phyloP scores from a whole-genome alignment of 2,113 vertebrate species.

The Pomatorhinus ruficollis region DNA sequence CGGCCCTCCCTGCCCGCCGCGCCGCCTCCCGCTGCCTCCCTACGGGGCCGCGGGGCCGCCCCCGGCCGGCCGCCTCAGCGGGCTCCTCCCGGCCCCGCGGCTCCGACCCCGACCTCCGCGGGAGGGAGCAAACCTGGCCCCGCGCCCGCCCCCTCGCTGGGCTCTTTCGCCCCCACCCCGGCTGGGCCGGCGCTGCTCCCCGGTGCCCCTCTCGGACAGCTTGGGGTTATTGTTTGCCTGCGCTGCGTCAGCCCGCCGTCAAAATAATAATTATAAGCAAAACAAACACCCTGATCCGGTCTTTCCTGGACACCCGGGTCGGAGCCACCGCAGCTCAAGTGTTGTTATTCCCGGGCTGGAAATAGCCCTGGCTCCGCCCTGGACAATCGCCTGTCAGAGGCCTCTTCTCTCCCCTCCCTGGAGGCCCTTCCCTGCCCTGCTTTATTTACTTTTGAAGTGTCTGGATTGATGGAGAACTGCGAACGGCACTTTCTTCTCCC shows the following conservation, averaged over 20 bases:
- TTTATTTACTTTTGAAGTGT: constrained; percentile 64
- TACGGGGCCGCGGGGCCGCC: neutral
- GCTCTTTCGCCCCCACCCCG: neutral
- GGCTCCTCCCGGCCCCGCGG: neutral
- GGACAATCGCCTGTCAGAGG: constrained; percentile 40
- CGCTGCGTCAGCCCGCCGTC: neutral
- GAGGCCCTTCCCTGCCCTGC: constrained; percentile 21
- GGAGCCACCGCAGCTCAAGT: constrained; percentile 6
- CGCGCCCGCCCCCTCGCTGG: neutral
- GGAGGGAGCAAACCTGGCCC: neutral
- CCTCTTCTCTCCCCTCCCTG: constrained; percentile 25
- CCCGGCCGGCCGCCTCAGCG: neutral
- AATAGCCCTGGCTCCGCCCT: constrained; percentile 35
- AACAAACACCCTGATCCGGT: constrained; percentile 61
- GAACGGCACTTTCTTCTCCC: neutral
- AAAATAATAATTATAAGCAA: constrained; percentile 62
- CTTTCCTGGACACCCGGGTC: constrained; percentile 39
- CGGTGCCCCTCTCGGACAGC: neutral
- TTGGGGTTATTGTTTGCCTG: constrained; percentile 7
- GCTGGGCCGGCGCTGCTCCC: neutral
- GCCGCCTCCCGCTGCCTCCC: neutral
- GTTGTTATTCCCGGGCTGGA: constrained; percentile 34
- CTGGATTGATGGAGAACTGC: constrained; percentile 6
- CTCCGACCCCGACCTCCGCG: neutral
- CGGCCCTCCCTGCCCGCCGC: neutral